These are phyloP conservation scores for Ditula angustiorana DNA, from an alignment of 2,888 invertebrate genomes.

Conservation along the genomic window DNA sequence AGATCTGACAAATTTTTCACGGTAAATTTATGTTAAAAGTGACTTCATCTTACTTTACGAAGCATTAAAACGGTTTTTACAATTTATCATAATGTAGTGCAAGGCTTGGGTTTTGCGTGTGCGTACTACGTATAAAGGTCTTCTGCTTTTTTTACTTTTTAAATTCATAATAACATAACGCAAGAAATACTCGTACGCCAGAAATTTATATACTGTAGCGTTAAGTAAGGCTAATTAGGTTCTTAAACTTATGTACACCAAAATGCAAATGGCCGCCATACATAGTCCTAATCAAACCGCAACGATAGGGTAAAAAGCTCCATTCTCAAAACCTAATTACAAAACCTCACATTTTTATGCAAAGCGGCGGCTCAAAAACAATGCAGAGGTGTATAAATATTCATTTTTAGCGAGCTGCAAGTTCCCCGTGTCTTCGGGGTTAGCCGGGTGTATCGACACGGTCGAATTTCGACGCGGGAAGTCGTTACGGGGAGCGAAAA, in stretches of 20 bases:
- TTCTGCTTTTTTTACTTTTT: too few relatives aligned
- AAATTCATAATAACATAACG: too few relatives aligned
- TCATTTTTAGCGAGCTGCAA: constrained; percentile 13
- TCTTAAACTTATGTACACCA: too few relatives aligned
- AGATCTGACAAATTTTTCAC: constrained; percentile 43
- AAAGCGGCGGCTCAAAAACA: constrained; percentile 12
- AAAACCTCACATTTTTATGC: constrained; percentile 12
- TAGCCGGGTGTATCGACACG: constrained; percentile 28
- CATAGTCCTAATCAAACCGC: neutral
- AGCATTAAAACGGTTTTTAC: too few relatives aligned
- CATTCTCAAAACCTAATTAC: neutral
- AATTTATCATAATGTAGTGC: too few relatives aligned
- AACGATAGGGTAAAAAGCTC: neutral
- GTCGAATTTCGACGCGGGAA: constrained; percentile 31
- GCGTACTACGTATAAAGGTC: too few relatives aligned
- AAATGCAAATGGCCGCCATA: neutral
- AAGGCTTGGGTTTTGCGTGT: too few relatives aligned
- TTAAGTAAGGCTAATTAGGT: too few relatives aligned
- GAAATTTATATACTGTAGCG: too few relatives aligned
- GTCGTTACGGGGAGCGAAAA: constrained; percentile 30
- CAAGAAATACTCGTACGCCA: too few relatives aligned
- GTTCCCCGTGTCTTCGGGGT: constrained; percentile 15
- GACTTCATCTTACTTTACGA: too few relatives aligned
- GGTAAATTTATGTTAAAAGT: neutral
- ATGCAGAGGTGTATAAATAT: constrained; percentile 17